Conservation (phyloP, 2,113 vertebrate genomes). For the Oreochromis niloticus region DNA sequence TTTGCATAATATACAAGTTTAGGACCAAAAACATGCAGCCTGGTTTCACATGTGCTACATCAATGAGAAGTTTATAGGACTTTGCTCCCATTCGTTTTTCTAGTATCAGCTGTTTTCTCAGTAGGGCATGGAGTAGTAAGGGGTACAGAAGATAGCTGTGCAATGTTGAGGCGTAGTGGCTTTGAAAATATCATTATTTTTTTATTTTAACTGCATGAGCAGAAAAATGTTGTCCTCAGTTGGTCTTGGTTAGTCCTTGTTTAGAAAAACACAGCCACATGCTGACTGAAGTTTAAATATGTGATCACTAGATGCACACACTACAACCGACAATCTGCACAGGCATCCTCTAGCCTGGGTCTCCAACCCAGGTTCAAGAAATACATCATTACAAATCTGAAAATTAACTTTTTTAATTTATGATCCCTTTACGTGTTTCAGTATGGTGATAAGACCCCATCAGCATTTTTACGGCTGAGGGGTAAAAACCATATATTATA, state of each 20-base stretch:
- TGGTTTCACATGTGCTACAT: slow-evolving; percentile 6
- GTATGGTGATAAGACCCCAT: neutral
- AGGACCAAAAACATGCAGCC: neutral
- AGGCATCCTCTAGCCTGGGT: accelerated
- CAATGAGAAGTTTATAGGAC: neutral
- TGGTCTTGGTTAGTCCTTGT: neutral
- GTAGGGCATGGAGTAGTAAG: neutral
- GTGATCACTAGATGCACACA: neutral
- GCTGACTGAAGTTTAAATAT: neutral
- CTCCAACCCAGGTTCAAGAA: neutral
- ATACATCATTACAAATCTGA: neutral
- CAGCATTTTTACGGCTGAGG: neutral
- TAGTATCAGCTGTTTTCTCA: neutral
- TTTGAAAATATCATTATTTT: neutral
- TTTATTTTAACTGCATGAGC: neutral
- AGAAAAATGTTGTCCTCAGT: neutral
- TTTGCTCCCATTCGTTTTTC: neutral
- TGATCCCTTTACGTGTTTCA: neutral
- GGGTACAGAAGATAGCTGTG: neutral
- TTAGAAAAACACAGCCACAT: neutral
- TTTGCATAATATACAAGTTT: neutral
- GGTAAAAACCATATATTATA: neutral
- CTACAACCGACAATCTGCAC: neutral
- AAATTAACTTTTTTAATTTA: neutral
- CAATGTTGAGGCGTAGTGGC: neutral